Evolutionary conservation across 1,140 invertebrate species (phyloP), one percentile per base, ranked within the genome.

Genomic region (Steinernema feltiae): DNA sequence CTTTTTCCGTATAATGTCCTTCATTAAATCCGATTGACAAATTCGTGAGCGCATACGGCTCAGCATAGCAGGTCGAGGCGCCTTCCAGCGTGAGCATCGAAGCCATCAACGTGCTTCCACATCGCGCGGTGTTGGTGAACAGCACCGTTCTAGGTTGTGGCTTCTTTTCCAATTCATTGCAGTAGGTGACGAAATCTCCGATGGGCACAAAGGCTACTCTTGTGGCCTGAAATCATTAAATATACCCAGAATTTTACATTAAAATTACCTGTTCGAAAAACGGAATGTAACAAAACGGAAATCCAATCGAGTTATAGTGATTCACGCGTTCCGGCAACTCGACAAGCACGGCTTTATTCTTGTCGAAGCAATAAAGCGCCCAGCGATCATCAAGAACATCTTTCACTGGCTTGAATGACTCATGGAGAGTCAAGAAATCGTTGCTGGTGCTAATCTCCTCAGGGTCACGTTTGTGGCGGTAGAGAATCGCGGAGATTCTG

Each of bases 121-220:
- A 71, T n/a, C 73, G 73, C 15, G 73, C 71, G 2, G 73, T 75
- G 72, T 75, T 75, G 30, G 73, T 75, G 73, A 75, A 75, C 7
- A 75, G 27, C 72, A 75, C 71, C 1, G 73, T 75, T 35, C 32
- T 74, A 15, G 73, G 73, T 35, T 53, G 73, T 75, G 53, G 53
- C 15, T 15, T 27, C 12, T 63, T 27, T 7, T 27, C 24, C 7
- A 63, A 21, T 21, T 63, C 24, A 15, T 12, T 21, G 24, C 53
- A 63, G 53, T 63, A 27, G 24, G 24, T 7, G 3, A 63, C 53
- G 24, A 63, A 63, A 21, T 63, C 53, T 7, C 24, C 53, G 24
- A 63, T 63, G 7, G 53, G 7, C 53, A 63, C 53, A 21, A 15
- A 63, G 15, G 53, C 53, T 15, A 63, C 53, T 17, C 53, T 7